These are phyloP conservation scores for Astyanax mexicanus DNA, from an alignment of 2,797 vertebrate species.

Conservation along the genomic window DNA sequence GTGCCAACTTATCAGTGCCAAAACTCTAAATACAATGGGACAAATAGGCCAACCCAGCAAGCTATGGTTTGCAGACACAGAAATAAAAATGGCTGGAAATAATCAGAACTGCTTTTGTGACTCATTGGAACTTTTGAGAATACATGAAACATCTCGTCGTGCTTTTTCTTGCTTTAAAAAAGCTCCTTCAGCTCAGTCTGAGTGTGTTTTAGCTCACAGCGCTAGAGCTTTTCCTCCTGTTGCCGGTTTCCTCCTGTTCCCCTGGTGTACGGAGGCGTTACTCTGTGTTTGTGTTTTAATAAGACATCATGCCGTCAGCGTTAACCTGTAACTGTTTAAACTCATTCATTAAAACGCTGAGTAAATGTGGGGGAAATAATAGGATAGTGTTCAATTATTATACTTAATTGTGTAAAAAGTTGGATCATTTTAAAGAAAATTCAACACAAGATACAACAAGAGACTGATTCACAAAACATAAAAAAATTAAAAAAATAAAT, in stretches of 20 bases:
- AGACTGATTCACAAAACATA: too few relatives aligned
- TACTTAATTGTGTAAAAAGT: too few relatives aligned
- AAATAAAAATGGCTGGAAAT: neutral
- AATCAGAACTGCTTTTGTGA: neutral
- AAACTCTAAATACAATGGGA: neutral
- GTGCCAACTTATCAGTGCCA: neutral
- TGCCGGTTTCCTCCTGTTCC: neutral
- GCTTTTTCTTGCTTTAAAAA: neutral
- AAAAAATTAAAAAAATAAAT: too few relatives aligned
- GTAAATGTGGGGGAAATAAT: neutral
- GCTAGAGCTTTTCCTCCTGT: neutral
- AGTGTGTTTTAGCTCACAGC: neutral
- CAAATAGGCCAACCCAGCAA: neutral
- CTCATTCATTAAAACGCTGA: neutral
- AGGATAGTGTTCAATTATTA: neutral
- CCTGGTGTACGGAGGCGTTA: constrained; percentile 6
- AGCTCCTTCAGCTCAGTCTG: neutral
- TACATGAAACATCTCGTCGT: neutral
- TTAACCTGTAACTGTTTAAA: neutral
- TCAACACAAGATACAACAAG: too few relatives aligned
- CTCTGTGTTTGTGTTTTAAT: constrained; percentile 3
- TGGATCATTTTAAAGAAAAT: too few relatives aligned
- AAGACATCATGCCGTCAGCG: neutral
- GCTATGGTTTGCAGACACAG: neutral
- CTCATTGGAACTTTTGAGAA: neutral